A percentile compares a stretch with the other conserved stretches of the same genome.
Evolutionary conservation across 2,888 invertebrate species (phyloP).

Genomic region (Synanthedon vespiformis): DNA sequence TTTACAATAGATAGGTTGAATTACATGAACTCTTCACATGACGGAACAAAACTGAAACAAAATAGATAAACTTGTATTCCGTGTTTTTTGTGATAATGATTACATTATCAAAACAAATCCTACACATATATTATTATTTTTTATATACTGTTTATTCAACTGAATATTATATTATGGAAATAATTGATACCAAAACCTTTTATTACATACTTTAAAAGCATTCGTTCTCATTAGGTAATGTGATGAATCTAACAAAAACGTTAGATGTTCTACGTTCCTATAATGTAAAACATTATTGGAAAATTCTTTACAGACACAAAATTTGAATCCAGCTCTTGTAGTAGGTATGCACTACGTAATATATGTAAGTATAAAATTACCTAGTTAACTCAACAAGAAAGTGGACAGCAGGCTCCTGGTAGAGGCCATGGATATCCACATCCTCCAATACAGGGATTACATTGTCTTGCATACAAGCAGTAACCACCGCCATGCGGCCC

Average conservation of each 20-base stretch:
- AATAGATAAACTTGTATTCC: too few species aligned
- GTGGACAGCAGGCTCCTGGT: constrained; percentile 28
- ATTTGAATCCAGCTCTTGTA: not conserved
- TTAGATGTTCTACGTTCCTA: not conserved
- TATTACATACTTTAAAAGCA: too few species aligned
- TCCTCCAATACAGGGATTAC: constrained; percentile 25
- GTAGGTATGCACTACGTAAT: not conserved
- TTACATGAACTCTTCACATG: too few species aligned
- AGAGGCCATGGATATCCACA: constrained; percentile 27
- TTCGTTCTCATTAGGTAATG: too few species aligned
- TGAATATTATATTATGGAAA: too few species aligned
- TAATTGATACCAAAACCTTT: too few species aligned
- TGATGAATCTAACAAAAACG: not conserved
- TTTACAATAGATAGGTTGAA: too few species aligned
- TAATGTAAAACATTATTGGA: not conserved
- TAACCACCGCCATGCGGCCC: constrained; percentile 48
- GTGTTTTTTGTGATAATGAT: too few species aligned
- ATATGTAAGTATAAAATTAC: constrained; percentile 1
- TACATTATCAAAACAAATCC: too few species aligned
- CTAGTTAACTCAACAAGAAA: constrained; percentile 19
- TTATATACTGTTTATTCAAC: too few species aligned
- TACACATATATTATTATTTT: too few species aligned
- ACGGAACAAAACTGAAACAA: too few species aligned
- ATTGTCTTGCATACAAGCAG: constrained; percentile 31
- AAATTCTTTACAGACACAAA: not conserved